phyloP scores from a whole-genome alignment of 1,140 invertebrate genomes.

The Drosophila tani region DNA sequence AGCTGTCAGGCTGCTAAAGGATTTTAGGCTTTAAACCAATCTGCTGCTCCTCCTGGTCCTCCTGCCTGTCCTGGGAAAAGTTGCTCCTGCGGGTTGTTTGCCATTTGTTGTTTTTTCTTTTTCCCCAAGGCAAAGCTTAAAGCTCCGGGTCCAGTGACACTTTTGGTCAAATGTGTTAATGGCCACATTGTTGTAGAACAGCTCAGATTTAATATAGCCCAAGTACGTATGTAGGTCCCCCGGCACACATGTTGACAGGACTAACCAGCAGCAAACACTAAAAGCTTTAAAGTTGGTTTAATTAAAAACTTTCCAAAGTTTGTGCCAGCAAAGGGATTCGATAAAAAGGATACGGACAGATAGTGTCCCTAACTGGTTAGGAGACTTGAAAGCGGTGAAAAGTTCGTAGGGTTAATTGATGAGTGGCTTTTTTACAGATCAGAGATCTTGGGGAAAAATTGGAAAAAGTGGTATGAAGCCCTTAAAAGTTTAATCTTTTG shows the following conservation, averaged over 20 bases:
- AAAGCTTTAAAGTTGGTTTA: slow-evolving; percentile 79
- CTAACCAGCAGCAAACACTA: slow-evolving; percentile 51
- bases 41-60: no score
- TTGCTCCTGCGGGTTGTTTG: slow-evolving; percentile 45
- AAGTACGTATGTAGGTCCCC: slow-evolving; percentile 17
- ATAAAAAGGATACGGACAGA: slow-evolving; percentile 2
- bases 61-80: slow-evolving; percentile 14
- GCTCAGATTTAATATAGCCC: slow-evolving; percentile 57
- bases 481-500: neutral
- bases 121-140: slow-evolving; percentile 33
- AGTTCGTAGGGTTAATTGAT: slow-evolving; percentile 27
- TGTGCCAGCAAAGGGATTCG: slow-evolving; percentile 32
- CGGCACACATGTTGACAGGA: slow-evolving; percentile 55
- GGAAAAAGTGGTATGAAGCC: no score
- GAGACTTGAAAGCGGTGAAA: neutral
- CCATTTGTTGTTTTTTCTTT: slow-evolving; percentile 10
- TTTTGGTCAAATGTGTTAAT: slow-evolving; percentile 67
- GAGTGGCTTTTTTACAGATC: slow-evolving; percentile 8
- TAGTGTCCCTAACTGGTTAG: slow-evolving; percentile 7
- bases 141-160: slow-evolving; percentile 32
- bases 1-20: slow-evolving; percentile 60
- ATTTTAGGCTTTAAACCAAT: slow-evolving; percentile 71
- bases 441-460: neutral
- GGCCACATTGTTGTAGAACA: slow-evolving; percentile 60
- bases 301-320: slow-evolving; percentile 70